Evolutionary conservation across 2,888 invertebrate species (phyloP).

Genomic region (Ectemnius lituratus): DNA sequence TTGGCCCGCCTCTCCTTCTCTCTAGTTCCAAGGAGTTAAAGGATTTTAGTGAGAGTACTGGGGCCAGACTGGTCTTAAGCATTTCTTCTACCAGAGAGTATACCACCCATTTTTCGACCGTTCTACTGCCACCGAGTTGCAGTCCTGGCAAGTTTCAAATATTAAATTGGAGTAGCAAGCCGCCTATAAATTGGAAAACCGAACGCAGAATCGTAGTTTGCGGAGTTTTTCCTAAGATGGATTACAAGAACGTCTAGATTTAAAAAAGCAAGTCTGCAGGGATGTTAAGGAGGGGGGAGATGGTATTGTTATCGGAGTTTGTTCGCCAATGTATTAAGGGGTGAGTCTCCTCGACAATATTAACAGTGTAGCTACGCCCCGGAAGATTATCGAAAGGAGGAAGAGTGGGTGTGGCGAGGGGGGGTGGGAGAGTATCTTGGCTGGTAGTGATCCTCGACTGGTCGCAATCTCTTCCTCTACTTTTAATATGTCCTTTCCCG

Average conservation of each 20-base stretch:
- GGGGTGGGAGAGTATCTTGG: slow-evolving; percentile 16
- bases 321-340: not conserved
- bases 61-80: too few species aligned
- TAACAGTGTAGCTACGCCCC: not conserved
- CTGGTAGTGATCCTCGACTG: slow-evolving; percentile 11
- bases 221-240: not conserved
- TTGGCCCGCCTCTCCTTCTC: too few species aligned
- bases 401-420: not conserved
- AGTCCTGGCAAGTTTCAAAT: too few species aligned
- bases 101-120: too few species aligned
- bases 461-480: slow-evolving; percentile 36
- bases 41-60: too few species aligned
- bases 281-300: not conserved
- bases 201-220: too few species aligned
- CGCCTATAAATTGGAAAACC: too few species aligned
- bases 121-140: too few species aligned
- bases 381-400: not conserved
- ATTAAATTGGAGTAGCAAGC: too few species aligned
- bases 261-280: not conserved
- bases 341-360: not conserved
- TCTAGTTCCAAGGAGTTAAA: too few species aligned
- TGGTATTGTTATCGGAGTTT: too few species aligned
- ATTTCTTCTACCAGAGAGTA: too few species aligned
- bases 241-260: not conserved
- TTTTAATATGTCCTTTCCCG: slow-evolving; percentile 51